Conservation (phyloP, 1,140 invertebrate genomes). For the Diorhabda sublineata region DNA sequence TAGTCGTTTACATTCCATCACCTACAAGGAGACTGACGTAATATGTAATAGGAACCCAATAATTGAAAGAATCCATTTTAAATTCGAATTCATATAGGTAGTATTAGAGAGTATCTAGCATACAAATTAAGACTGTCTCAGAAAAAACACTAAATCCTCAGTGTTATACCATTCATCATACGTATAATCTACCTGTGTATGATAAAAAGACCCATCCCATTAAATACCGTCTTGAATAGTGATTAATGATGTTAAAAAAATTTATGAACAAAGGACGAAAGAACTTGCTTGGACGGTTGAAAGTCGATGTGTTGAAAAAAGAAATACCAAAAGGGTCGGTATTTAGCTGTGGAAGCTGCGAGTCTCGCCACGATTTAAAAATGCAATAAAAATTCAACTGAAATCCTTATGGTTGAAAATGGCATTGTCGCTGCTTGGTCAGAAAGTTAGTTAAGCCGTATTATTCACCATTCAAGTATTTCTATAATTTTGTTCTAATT, state of each 20-base stretch:
- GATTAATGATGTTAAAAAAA: constrained; percentile 14
- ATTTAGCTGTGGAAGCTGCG: too few relatives aligned
- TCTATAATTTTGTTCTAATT: too few relatives aligned
- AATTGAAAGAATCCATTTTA: background rate
- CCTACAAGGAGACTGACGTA: too few relatives aligned
- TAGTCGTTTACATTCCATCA: too few relatives aligned
- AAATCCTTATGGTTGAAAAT: too few relatives aligned
- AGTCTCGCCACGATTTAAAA: too few relatives aligned
- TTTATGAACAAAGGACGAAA: constrained; percentile 5
- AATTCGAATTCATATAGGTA: background rate
- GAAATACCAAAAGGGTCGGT: background rate
- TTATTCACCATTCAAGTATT: too few relatives aligned
- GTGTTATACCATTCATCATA: constrained; percentile 15
- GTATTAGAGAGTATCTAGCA: background rate
- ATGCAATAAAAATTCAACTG: too few relatives aligned
- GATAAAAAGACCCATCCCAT: constrained; percentile 20
- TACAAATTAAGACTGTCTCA: background rate
- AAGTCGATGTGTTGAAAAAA: background rate
- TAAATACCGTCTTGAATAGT: constrained; percentile 14
- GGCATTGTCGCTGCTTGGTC: too few relatives aligned
- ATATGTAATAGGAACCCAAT: too few relatives aligned
- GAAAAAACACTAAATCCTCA: constrained; percentile 9
- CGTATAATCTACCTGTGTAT: constrained; percentile 9
- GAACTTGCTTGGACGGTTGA: background rate
- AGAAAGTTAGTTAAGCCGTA: too few relatives aligned